These are phyloP conservation scores for Embiotoca jacksoni DNA, from an alignment of 2,113 vertebrate genomes.

Conservation along the genomic window DNA sequence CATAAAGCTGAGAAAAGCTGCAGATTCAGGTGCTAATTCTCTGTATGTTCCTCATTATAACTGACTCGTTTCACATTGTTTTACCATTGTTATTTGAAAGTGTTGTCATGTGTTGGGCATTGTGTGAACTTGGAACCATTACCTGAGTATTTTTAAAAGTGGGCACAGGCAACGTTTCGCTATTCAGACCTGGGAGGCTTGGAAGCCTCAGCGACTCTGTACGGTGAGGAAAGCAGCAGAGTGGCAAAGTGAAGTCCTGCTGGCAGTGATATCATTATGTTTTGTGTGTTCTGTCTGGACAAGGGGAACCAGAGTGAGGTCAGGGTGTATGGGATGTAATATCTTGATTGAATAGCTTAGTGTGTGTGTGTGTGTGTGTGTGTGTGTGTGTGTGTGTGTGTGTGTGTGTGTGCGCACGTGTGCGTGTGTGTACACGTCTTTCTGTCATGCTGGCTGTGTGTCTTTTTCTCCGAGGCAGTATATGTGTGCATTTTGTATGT, in stretches of 20 bases:
- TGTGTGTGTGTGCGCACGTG: constrained; percentile 22
- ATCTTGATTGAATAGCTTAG: constrained; percentile 34
- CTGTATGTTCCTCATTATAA: too few relatives aligned
- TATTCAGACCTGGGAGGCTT: constrained; percentile 22
- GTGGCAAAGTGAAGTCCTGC: constrained; percentile 59
- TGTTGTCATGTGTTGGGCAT: too few relatives aligned
- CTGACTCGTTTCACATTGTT: too few relatives aligned
- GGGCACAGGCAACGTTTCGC: background rate
- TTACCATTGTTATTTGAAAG: too few relatives aligned
- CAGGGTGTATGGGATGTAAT: constrained; percentile 45
- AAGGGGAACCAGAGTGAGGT: constrained; percentile 44
- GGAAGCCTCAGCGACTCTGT: constrained; percentile 21
- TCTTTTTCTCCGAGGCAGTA: constrained; percentile 43
- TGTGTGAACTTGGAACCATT: background rate
- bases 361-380: constrained; percentile 37
- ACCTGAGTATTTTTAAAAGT: background rate
- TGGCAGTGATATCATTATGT: constrained; percentile 81
- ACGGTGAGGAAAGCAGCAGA: constrained; percentile 51
- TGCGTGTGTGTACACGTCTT: constrained; percentile 21
- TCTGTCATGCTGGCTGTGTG: constrained; percentile 43
- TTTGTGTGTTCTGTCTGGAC: constrained; percentile 55
- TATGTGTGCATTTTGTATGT: constrained; percentile 37
- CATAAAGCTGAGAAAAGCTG: too few relatives aligned
- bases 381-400: constrained; percentile 22
- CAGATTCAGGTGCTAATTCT: too few relatives aligned